phyloP scores from a whole-genome alignment of 1,140 invertebrate species.

The Psilanteris sp. region DNA sequence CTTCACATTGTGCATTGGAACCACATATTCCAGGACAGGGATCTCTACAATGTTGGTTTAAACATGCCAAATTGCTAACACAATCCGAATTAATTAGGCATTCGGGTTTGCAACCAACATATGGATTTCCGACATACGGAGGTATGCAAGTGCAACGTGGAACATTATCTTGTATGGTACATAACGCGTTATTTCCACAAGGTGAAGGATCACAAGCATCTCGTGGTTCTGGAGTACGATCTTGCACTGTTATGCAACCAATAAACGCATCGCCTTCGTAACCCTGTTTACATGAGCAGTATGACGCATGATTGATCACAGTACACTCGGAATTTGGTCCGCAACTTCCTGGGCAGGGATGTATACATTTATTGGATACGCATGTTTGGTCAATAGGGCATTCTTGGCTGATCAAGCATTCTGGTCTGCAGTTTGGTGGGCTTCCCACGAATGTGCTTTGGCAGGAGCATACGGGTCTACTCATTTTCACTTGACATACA shows the following conservation, averaged over 20 bases:
- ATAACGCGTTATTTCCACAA: constrained; percentile 90
- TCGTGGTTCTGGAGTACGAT: constrained; percentile 69
- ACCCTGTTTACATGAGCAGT: constrained; percentile 88
- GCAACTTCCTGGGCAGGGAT: constrained; percentile 88
- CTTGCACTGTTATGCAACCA: constrained; percentile 82
- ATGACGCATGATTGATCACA: constrained; percentile 89
- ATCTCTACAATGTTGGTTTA: constrained; percentile 91
- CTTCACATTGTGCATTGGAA: constrained; percentile 87
- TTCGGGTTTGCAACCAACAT: constrained; percentile 88
- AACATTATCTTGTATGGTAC: constrained; percentile 84
- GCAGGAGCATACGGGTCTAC: constrained; percentile 89
- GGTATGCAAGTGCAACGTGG: constrained; percentile 90
- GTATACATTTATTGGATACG: constrained; percentile 88
- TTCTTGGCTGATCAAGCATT: constrained; percentile 88
- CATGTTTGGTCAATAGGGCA: constrained; percentile 88
- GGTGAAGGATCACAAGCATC: constrained; percentile 89
- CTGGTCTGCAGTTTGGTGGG: constrained; percentile 86
- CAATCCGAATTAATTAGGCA: constrained; percentile 90
- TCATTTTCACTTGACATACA: constrained; percentile 89
- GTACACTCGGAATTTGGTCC: constrained; percentile 89
- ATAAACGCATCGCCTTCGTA: constrained; percentile 91
- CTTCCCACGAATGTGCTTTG: constrained; percentile 86
- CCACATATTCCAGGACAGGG: constrained; percentile 93
- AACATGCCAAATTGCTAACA: constrained; percentile 87
- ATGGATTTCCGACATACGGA: constrained; percentile 91